Base-by-base conservation (phyloP, 1,140 invertebrate species). In the Parasteatoda tepidariorum region DNA sequence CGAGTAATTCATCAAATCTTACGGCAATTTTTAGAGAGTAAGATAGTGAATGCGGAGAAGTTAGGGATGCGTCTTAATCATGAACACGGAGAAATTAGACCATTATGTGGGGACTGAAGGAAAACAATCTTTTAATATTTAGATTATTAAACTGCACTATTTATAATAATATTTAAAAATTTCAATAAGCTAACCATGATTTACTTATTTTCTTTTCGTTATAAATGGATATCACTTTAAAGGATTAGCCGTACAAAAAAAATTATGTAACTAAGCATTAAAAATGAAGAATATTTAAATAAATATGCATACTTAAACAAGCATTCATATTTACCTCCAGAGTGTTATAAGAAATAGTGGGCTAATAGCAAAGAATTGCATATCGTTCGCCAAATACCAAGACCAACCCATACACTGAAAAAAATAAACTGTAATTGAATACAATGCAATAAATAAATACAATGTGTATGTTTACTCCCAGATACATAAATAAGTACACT, bases 361-460 rank as follows among this genome's bases (percentile, higher is more conserved):
- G 33, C 28, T 34, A 5, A 33, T 66, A 33, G 13, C 62, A 33
- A n/a, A 34, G 13, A n/a, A n/a, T 30, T 66, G 62, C 62, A 66
- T 66, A 34, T 66, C 62, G 22, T 66, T 66, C 33, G 62, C 62
- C 18, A 66, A 34, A 28, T 66, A 66, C 62, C 62, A 66, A 34
- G 62, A 6, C 62, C 62, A 66, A 31, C 28, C 26, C n/a, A 71
- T 30, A 26, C 67, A 71, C 67, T 71, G 30, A 55, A 71, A 15
- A 31, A 33, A 28, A 66, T 18, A 48, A 48, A 13, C 18, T 18
- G 18, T 18, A 48, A 9, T 0, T 18, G 4, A 13, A 48, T 2
- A 4, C 13, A n/a, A 41, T 41, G 38, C 38, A n/a, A 41, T 48
- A 48, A 13, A 48, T 4, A 48, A 48, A 13, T 48, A 41, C 5